Conservation (phyloP, 2,113 vertebrate genomes). For the Podarcis raffonei region DNA sequence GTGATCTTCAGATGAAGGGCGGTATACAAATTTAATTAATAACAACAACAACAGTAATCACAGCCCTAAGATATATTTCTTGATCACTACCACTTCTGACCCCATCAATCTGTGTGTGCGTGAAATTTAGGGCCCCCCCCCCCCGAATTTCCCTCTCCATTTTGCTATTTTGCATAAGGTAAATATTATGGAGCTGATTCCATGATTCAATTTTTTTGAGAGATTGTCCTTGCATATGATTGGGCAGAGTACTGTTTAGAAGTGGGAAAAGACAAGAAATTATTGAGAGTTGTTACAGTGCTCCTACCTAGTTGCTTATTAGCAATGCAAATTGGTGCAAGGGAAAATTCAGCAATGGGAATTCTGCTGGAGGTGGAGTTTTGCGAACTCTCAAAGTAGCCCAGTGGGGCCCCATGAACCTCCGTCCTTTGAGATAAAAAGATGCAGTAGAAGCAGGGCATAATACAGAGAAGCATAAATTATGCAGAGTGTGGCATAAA, state of each 20-base stretch:
- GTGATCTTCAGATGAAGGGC: too few species aligned
- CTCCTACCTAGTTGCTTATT: background rate
- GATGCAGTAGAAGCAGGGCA: conserved; percentile 11
- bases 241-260: background rate
- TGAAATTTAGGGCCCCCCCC: background rate
- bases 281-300: background rate
- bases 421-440: conserved; percentile 34
- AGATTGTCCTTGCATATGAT: background rate
- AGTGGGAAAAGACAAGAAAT: conserved; percentile 9
- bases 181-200: background rate
- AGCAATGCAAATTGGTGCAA: background rate
- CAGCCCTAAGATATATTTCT: background rate
- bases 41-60: background rate
- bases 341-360: conserved; percentile 40
- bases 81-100: background rate
- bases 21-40: too few species aligned
- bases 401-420: conserved; percentile 21
- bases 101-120: background rate
- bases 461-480: conserved; percentile 53
- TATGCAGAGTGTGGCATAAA: conserved; percentile 47
- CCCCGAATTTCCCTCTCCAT: background rate
- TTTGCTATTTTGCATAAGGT: background rate
- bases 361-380: conserved; percentile 26
- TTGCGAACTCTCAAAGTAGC: background rate
- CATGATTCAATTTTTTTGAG: background rate